Evolutionary conservation across 2,797 vertebrate genomes (phyloP).

Genomic region (Fundulus diaphanus): DNA sequence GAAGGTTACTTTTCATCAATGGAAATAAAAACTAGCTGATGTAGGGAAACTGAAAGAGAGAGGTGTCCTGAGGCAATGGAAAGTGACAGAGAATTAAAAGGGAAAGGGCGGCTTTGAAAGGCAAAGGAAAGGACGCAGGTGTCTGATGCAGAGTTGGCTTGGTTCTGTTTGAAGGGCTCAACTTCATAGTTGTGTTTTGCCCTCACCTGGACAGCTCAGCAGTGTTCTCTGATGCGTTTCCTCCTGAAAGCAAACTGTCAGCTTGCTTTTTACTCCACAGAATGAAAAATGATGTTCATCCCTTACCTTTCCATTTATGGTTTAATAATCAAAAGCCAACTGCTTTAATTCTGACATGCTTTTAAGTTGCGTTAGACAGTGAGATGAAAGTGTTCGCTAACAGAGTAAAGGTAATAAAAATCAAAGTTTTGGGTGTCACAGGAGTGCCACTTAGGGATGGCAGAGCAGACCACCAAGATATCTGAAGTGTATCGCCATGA

Average conservation of each 20-base stretch:
- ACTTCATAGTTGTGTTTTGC: conserved; percentile 30
- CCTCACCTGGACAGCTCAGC: conserved; percentile 53
- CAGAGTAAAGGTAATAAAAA: too few relatives aligned
- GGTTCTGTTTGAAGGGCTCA: conserved; percentile 22
- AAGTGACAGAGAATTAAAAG: conserved; percentile 13
- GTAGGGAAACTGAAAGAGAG: conserved; percentile 33
- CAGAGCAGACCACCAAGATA: too few relatives aligned
- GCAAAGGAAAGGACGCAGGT: conserved; percentile 36
- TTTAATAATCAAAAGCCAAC: neutral
- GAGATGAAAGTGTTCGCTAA: too few relatives aligned
- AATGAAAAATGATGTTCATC: neutral
- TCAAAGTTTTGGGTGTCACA: too few relatives aligned
- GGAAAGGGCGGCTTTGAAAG: conserved; percentile 38
- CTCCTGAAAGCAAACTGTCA: conserved; percentile 59
- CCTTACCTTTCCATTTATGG: neutral
- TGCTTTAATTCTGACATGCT: neutral
- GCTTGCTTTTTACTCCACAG: conserved; percentile 43
- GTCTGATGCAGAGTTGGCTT: conserved; percentile 50
- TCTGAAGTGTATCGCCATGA: too few relatives aligned
- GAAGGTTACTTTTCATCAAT: conserved; percentile 37
- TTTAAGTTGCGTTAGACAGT: too few relatives aligned
- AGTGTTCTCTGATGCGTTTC: conserved; percentile 44
- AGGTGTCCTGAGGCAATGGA: conserved; percentile 21
- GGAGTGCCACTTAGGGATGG: too few relatives aligned
- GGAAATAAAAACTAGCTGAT: conserved; percentile 27